Percentiles rank a stretch among this genome's conserved stretches.
phyloP scores from a whole-genome alignment of 2,888 invertebrate species.

The Eupithecia tripunctaria region DNA sequence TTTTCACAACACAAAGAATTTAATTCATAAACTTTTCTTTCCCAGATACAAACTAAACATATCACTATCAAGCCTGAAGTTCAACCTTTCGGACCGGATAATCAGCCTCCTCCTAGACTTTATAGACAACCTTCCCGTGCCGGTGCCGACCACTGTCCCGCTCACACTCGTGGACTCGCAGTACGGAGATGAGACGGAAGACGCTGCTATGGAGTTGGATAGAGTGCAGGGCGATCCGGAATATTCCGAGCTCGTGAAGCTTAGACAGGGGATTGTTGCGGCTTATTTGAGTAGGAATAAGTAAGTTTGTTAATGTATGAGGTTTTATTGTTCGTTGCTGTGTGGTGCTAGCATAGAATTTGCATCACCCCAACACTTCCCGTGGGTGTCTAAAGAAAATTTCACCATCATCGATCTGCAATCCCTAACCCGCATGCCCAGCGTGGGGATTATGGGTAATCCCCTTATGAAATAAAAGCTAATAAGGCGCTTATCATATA shows the following conservation, averaged over 20 bases:
- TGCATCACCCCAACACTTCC: too few relatives aligned
- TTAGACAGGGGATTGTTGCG: conserved; percentile 75
- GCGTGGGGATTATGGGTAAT: too few relatives aligned
- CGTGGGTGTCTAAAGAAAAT: too few relatives aligned
- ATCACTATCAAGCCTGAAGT: conserved; percentile 88
- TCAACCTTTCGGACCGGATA: conserved; percentile 90
- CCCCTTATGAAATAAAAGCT: too few relatives aligned
- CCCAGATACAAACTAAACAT: conserved; percentile 90
- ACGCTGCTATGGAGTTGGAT: conserved; percentile 62
- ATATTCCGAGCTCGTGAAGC: conserved; percentile 67
- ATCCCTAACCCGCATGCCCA: too few relatives aligned
- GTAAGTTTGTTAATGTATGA: conserved; percentile 53
- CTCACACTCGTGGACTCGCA: conserved; percentile 78
- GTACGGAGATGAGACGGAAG: conserved; percentile 65
- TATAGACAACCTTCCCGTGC: conserved; percentile 75
- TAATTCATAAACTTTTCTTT: conserved; percentile 28
- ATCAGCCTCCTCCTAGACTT: conserved; percentile 87
- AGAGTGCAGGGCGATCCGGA: conserved; percentile 70
- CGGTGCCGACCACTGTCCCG: conserved; percentile 77
- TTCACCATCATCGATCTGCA: too few relatives aligned
- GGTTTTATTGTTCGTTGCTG: neutral
- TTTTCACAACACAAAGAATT: neutral
- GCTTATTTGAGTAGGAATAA: conserved; percentile 73
- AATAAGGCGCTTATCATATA: too few relatives aligned
- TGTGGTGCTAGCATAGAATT: too few relatives aligned